Evolutionary conservation across 1,140 invertebrate species (phyloP), one percentile per base, ranked within the genome.

Genomic region (Tetranychus cinnabarinus): DNA sequence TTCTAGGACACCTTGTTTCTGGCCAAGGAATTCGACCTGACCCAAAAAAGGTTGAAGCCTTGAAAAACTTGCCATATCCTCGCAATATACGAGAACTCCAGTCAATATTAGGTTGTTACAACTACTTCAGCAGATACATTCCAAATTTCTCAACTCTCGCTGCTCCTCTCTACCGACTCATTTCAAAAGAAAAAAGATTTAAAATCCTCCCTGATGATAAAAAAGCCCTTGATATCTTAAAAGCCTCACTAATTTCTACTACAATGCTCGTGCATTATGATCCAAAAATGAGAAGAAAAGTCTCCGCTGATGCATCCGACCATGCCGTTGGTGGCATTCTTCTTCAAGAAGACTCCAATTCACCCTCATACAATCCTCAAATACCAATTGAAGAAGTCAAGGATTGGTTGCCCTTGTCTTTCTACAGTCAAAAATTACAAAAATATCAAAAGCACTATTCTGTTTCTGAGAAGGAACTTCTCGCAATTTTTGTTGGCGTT

Each of bases 321-420:
- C 66, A 66, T 50, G 74, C 72, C 1, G 35, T 77, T 5, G 73
- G 74, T 23, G 74, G 73, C 2, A 73, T 78, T 1, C 39, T 79
- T 10, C 63, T 78, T 65, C 64, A 68, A 65, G 76, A 73, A 52
- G 48, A 52, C 2, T 10, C 4, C 4, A 10, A 42, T 42, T 10
- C 4, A 42, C 39, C 39, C 4, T 2, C 7, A n/a, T n/a, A 3
- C 3, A 33, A 52, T n/a, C 8, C 48, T 1, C 13, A 52, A 23
- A 42, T 10, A 10, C n/a, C 48, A 3, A 52, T 31, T 7, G 33
- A 52, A 52, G n/a, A 52, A 23, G 15, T 7, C 2, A 52, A n/a
- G 12, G 7, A n/a, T 1, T 52, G 48, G 48, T n/a, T 7, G 23
- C 48, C 48, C 1, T 7, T 52, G 1, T 52, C 48, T 2, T 52